phyloP scores from a whole-genome alignment of 2,888 invertebrate species.

The Abrostola tripartita region DNA sequence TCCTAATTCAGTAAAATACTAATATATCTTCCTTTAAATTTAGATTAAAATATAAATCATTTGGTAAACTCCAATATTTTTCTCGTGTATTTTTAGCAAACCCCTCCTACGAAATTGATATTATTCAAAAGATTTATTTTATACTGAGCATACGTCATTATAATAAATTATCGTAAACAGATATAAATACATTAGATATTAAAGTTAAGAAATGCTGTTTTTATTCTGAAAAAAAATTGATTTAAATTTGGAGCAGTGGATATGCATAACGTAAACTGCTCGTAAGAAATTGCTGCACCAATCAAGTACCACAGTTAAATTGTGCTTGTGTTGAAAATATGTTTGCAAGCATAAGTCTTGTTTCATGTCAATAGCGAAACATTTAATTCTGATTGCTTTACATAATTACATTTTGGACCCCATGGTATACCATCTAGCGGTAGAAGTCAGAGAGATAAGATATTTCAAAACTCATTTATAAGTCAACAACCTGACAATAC shows the following conservation, averaged over 20 bases:
- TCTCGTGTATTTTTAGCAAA: conserved; percentile 5
- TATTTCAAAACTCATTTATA: background rate
- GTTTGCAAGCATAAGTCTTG: conserved; percentile 14
- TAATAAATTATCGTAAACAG: conserved; percentile 33
- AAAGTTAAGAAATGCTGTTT: conserved; percentile 25
- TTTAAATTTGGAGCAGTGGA: conserved; percentile 64
- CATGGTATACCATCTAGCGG: too few species aligned
- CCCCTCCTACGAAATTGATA: conserved; percentile 9
- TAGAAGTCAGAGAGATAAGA: background rate
- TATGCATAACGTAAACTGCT: too few species aligned
- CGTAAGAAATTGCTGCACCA: too few species aligned
- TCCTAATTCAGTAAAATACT: background rate
- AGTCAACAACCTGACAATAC: conserved; percentile 21
- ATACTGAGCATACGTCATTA: conserved; percentile 13
- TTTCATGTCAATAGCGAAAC: conserved; percentile 26
- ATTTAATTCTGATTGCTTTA: conserved; percentile 6
- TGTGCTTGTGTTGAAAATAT: background rate
- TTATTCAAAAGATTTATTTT: conserved; percentile 12
- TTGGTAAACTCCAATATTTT: background rate
- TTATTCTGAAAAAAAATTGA: conserved; percentile 24
- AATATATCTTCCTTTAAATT: conserved; percentile 5
- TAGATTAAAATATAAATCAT: conserved; percentile 13
- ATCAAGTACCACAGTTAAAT: background rate
- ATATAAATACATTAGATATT: too few species aligned
- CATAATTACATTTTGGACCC: background rate